Evolutionary conservation across 2,113 vertebrate genomes (phyloP), one percentile per base, ranked within the genome.

Genomic region (Entosphenus tridentatus): DNA sequence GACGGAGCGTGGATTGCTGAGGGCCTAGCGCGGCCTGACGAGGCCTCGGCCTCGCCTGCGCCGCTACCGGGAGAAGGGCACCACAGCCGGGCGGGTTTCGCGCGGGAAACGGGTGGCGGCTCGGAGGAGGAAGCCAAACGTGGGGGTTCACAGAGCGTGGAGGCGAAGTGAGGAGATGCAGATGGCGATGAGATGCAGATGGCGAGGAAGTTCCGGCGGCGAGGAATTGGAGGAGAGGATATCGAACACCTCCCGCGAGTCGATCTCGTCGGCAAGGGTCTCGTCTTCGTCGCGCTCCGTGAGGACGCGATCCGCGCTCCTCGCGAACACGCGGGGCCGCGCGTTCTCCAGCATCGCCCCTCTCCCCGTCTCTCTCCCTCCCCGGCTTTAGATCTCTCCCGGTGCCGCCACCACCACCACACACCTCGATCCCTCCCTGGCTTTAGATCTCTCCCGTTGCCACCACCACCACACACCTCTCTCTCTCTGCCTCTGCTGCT

Each of bases 171-270:
- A 39, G 39, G 39, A 39, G 39, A 39, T 39, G 39, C 39, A 39
- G 39, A 39, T 39, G 39, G 39, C 39, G 62, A 9, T 21, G 39
- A 39, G 39, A 39, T 39, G 39, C 39, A 39, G 39, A 7, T 39
- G 39, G 39, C 39, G 62, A 9, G 10, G 8, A 65, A 13, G 13
- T 13, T 5, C 16, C 58, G n/a, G 10, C 21, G 8, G n/a, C 2
- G 21, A 65, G n/a, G 62, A 12, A 11, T 55, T 54, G n/a, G 10
- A 54, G 59, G 11, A 1, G 74, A 78, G 82, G 86, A 86, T 87
- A 88, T 86, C 84, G 71, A 87, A 88, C 68, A 87, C 83, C 76
- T 87, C 83, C 11, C 85, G 75, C 72, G 79, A 82, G 21, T 87
- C 84, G 72, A 86, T 84, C 71, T 76, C 73, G 73, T 87, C 86